Percentiles rank a stretch among this genome's conserved stretches.
Evolutionary conservation across 2,888 invertebrate species (phyloP).

Genomic region (Biston stratarius): DNA sequence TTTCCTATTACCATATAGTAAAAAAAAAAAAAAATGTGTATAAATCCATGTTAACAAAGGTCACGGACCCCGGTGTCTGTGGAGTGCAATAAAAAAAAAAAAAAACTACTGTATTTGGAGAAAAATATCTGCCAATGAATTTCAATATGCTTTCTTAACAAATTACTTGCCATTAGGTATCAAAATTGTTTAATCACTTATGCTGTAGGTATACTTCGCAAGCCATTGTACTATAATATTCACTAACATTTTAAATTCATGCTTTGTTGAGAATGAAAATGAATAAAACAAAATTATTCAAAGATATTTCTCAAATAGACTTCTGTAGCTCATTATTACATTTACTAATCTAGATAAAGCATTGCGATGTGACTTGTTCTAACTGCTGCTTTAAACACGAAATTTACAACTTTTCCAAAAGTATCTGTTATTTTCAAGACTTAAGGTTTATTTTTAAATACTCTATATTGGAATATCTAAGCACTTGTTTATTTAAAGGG

Average conservation of each 20-base stretch:
- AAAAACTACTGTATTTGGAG: too few relatives aligned
- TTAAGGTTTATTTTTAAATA: constrained; percentile 6
- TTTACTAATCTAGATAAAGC: constrained; percentile 29
- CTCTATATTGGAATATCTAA: not conserved
- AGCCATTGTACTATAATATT: not conserved
- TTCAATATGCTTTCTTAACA: too few relatives aligned
- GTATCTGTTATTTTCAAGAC: not conserved
- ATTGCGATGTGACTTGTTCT: constrained; percentile 22
- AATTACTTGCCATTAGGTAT: not conserved
- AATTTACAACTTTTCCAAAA: not conserved
- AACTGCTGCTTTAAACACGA: constrained; percentile 16
- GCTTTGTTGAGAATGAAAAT: constrained; percentile 3
- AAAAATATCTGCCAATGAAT: too few relatives aligned
- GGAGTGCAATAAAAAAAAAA: too few relatives aligned
- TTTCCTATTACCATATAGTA: too few relatives aligned
- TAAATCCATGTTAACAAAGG: too few relatives aligned
- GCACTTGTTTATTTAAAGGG: constrained; percentile 12
- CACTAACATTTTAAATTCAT: constrained; percentile 1
- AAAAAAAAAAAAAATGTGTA: too few relatives aligned
- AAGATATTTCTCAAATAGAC: constrained; percentile 13
- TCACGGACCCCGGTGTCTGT: too few relatives aligned
- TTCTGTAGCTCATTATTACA: constrained; percentile 24
- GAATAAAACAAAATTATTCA: constrained; percentile 11
- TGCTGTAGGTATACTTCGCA: not conserved
- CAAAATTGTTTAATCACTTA: not conserved